Base-by-base conservation (phyloP, 2,797 vertebrate species). In the Astyanax mexicanus region DNA sequence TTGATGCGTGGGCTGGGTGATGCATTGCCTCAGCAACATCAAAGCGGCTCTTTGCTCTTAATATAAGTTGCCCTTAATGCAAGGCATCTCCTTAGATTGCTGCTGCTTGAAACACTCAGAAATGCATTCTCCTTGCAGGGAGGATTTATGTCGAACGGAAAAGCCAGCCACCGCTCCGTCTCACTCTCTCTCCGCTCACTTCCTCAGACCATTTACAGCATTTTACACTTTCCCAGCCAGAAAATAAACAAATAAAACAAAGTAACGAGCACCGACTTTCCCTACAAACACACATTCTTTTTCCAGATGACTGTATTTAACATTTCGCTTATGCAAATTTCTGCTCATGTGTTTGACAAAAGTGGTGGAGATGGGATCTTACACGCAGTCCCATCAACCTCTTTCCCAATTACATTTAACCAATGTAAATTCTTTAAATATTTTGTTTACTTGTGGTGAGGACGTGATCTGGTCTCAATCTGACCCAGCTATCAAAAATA, bases 1-100 rank as follows among this genome's bases (percentile, higher is more conserved):
- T 96, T 96, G 96, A 96, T 75, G 93, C 40, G 94, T 95, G 95
- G 93, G 88, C 92, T 94, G 94, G 94, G 91, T 96, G 95, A 97
- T 96, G 93, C 94, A 95, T 95, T 95, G 93, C 95, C 93, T 91
- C 90, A 89, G 89, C 83, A 94, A 96, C 95, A 96, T 98, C 95
- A 98, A 98, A 98, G 93, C 77, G 67, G 55, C 37, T 66, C 23
- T 75, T 71, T 13, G 61, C 61, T 72, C 72, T 80, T 68, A 72
- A 74, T 69, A 77, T 77, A 77, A 77, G 68, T 62, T 72, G 19
- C 40, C 69, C 61, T 66, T 77, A 77, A 77, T 77, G 75, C 75
- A 72, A 66, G 45, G 13, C 62, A 54, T 81, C 68, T 25, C 23
- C 38, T 78, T 47, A 73, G 60, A 71, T 68, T 68, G 61, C 40